A percentile compares a stretch with the other conserved stretches of the same genome.
Conservation (phyloP, 2,113 vertebrate genomes). For the Ovis canadensis region DNA sequence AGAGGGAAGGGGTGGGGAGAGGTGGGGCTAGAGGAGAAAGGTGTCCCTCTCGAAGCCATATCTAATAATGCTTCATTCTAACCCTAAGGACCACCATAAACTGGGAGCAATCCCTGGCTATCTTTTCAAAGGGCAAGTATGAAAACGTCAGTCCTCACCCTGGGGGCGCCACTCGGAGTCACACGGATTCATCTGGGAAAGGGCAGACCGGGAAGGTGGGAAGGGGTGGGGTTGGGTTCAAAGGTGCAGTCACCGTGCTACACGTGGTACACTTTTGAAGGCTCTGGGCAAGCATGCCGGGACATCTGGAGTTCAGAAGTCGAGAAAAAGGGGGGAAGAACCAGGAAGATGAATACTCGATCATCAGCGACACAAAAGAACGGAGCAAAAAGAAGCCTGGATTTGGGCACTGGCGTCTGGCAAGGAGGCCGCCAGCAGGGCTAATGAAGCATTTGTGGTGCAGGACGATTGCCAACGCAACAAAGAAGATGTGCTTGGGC, state of each 20-base stretch:
- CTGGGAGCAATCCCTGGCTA: neutral
- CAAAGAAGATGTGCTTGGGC: conserved; percentile 89
- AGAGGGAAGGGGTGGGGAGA: neutral
- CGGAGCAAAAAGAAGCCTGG: conserved; percentile 84
- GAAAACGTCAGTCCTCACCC: neutral
- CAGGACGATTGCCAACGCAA: conserved; percentile 86
- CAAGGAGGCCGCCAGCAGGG: conserved; percentile 88
- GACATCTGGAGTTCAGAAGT: conserved; percentile 89
- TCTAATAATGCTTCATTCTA: neutral
- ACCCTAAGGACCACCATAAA: neutral
- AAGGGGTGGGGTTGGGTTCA: conserved; percentile 48
- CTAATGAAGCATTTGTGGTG: conserved; percentile 90
- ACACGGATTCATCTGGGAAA: neutral
- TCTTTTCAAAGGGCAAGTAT: conserved; percentile 8
- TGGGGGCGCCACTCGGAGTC: neutral
- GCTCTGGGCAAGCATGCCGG: conserved; percentile 71
- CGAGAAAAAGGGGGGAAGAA: conserved; percentile 82
- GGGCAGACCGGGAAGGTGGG: conserved; percentile 31
- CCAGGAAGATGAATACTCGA: conserved; percentile 84
- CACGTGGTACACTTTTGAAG: conserved; percentile 58
- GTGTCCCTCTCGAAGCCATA: neutral
- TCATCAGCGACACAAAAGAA: conserved; percentile 86
- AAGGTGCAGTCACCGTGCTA: conserved; percentile 79
- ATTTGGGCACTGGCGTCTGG: conserved; percentile 90
- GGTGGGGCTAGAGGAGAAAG: neutral